Conservation (phyloP, 2,888 invertebrate genomes). For the Drymonia ruficornis region DNA sequence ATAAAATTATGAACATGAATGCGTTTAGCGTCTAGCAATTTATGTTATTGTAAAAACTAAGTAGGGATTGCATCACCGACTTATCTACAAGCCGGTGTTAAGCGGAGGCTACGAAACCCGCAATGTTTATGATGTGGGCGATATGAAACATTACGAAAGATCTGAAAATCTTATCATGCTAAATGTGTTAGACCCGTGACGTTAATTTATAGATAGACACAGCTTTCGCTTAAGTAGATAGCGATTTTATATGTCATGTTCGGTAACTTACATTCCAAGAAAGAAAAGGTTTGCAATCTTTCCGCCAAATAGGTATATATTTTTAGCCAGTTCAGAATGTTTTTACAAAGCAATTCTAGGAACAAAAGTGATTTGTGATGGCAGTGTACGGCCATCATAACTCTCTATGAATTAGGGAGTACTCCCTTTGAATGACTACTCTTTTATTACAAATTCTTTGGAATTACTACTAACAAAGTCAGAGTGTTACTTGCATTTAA, state of each 20-base stretch:
- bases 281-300: no score
- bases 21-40: neutral
- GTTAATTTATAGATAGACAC: neutral
- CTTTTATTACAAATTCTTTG: no score
- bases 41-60: neutral
- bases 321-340: no score
- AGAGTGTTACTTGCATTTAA: no score
- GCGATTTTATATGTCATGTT: no score
- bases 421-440: no score
- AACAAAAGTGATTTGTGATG: no score
- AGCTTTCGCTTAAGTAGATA: neutral
- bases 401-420: no score
- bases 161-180: constrained; percentile 18
- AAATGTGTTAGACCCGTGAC: constrained; percentile 11
- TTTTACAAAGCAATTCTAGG: no score
- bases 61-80: neutral
- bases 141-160: constrained; percentile 18
- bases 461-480: no score
- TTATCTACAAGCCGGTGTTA: constrained; percentile 5
- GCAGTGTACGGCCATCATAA: no score
- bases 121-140: neutral
- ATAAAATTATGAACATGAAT: neutral
- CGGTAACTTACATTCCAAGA: neutral
- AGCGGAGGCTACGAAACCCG: constrained; percentile 2
- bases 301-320: no score